These are phyloP conservation scores for Crotalus helleri DNA, from an alignment of 2,113 vertebrate genomes.

Conservation along the genomic window DNA sequence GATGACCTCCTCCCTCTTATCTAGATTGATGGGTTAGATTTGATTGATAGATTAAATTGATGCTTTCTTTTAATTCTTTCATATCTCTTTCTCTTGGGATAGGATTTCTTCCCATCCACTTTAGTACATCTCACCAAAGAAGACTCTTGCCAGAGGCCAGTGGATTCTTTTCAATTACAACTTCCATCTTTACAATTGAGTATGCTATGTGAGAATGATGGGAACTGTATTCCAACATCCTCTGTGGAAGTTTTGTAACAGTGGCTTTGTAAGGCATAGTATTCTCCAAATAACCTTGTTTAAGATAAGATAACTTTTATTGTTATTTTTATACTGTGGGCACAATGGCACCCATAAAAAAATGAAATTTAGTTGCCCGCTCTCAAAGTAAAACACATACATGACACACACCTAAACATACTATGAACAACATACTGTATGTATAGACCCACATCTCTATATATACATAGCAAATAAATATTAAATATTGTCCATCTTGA, in stretches of 20 bases:
- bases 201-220: not conserved
- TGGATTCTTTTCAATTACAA: not conserved
- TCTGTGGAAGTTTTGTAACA: not conserved
- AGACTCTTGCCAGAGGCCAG: not conserved
- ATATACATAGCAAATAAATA: too few species aligned
- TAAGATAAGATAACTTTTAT: too few species aligned
- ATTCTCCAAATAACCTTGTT: not conserved
- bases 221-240: not conserved
- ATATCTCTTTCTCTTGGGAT: not conserved
- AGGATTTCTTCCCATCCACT: not conserved
- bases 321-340: too few species aligned
- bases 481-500: too few species aligned
- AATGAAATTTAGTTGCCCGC: too few species aligned
- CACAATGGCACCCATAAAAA: too few species aligned
- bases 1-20: not conserved
- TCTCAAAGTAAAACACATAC: too few species aligned
- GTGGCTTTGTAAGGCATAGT: not conserved
- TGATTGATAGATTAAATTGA: not conserved
- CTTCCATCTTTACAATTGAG: not conserved
- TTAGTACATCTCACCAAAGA: not conserved
- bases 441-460: too few species aligned
- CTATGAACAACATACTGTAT: too few species aligned
- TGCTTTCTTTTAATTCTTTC: not conserved
- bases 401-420: too few species aligned
- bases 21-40: not conserved